A percentile compares a stretch with the other conserved stretches of the same genome.
Evolutionary conservation across 2,797 vertebrate genomes (phyloP).

Genomic region (Pteronotus mesoamericanus): DNA sequence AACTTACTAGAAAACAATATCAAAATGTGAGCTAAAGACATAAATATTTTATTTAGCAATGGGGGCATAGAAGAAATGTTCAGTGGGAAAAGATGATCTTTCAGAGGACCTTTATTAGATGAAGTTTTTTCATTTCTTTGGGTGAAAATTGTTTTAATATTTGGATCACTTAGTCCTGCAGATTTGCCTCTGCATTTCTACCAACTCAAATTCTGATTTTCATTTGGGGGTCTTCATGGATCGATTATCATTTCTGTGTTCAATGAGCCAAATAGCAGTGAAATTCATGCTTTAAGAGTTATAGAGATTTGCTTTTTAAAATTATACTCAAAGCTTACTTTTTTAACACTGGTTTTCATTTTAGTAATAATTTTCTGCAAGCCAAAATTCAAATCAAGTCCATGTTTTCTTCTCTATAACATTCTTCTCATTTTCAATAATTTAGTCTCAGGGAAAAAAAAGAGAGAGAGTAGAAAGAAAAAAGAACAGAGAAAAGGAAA

Average conservation of each 20-base stretch:
- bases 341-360: neutral
- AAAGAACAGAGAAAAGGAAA: neutral
- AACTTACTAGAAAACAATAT: neutral
- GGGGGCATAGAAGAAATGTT: neutral
- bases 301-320: neutral
- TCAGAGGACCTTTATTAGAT: neutral
- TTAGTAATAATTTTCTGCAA: constrained; percentile 24
- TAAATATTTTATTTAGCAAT: neutral
- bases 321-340: neutral
- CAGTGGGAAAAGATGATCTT: neutral
- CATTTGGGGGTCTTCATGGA: neutral
- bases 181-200: neutral
- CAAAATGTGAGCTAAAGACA: neutral
- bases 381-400: neutral
- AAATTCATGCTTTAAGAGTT: neutral
- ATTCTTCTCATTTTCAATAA: neutral
- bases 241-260: neutral
- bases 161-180: neutral
- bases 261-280: neutral
- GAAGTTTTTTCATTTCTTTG: neutral
- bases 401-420: neutral
- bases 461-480: neutral
- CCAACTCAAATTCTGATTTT: neutral
- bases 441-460: neutral
- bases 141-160: neutral